Base-by-base conservation (phyloP, 92 coral and sea anemone species). In the Porites divaricata region DNA sequence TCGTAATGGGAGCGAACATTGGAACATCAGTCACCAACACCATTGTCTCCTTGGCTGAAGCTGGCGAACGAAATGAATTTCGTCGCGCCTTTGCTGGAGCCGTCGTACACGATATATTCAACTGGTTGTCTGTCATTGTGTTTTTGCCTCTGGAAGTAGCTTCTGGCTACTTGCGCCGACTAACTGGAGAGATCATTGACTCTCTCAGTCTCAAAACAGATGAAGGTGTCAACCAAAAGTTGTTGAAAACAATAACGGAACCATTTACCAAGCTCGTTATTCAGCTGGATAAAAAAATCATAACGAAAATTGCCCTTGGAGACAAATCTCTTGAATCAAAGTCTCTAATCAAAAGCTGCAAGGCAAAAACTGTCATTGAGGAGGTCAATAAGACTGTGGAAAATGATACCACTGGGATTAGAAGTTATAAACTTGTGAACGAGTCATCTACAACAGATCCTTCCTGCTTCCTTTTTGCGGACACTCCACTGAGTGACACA, bases 21-120 rank as follows among this genome's bases (percentile, higher is more conserved):
- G 99, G 99, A 63, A 96, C 99, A 12, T 94, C 99, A 25, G 99
- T 96, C 50, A 96, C 99, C 75, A 96, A 95, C 84, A 96, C 98
- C 63, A 77, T 96, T 64, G 99, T 96, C 80, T 96, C 99, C 51
- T 82, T 96, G 69, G 97, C 98, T n/a, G 98, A 96, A 85, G 96
- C 97, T 69, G 85, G 92, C 2, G 95, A 96, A 22, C 95, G 98
- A 59, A 91, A 95, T 79, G 96, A 96, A 83, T 96, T 96, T 89
- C 84, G 99, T 3, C 93, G 99, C 72, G 99, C 99, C 73, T 96
- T 96, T 91, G 99, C 98, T 69, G 99, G 99, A 51, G 99, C 99
- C 22, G 89, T 90, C 1, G 99, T 96, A 51, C 99, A 96, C 83
- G 99, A 94, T 48, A 93, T 95, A 73, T 96, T 96, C 81, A 96